These are phyloP conservation scores for Cathartes aura DNA, from an alignment of 2,113 vertebrate genomes.

Conservation along the genomic window DNA sequence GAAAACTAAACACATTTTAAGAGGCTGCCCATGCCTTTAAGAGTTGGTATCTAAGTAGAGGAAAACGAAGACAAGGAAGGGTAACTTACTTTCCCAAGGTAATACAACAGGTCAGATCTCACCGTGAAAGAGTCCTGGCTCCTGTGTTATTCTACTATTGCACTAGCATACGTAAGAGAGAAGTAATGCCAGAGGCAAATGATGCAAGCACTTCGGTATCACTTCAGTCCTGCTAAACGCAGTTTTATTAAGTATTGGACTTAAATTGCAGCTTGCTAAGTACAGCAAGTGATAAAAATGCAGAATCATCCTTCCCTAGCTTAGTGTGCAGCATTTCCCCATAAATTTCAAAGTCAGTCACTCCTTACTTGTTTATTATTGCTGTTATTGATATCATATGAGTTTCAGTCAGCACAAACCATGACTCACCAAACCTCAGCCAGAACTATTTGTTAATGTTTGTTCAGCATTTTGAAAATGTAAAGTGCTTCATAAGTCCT, in stretches of 20 bases:
- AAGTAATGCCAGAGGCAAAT: not conserved
- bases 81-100: not conserved
- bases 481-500: not conserved
- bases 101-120: not conserved
- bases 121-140: not conserved
- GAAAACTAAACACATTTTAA: rapidly evolving
- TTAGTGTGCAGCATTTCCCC: not conserved
- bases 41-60: not conserved
- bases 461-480: conserved; percentile 12
- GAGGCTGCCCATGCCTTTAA: rapidly evolving
- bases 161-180: not conserved
- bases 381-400: not conserved
- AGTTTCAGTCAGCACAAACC: conserved; percentile 39
- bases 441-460: conserved; percentile 1
- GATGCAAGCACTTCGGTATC: not conserved
- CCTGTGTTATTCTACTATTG: not conserved
- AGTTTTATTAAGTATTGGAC: not conserved
- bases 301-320: not conserved
- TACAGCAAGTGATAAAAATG: not conserved
- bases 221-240: not conserved
- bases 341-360: not conserved
- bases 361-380: not conserved
- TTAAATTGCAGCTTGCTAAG: not conserved
- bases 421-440: conserved; percentile 65
- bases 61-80: not conserved